Evolutionary conservation across 2,888 invertebrate genomes (phyloP).

Genomic region (Thysanoteuthis rhombus): DNA sequence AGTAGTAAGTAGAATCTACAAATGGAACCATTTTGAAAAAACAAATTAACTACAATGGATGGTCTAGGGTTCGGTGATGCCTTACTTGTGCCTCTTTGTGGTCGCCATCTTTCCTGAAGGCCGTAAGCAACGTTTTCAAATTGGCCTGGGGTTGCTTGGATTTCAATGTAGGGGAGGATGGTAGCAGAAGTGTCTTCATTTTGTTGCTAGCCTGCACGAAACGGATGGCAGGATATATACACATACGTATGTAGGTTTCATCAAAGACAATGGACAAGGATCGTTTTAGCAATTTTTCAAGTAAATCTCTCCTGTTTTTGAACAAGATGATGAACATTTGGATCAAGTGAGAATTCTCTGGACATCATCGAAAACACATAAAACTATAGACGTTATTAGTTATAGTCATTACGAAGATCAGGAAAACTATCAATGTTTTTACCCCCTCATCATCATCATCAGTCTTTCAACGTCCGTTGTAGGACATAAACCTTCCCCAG

Average conservation of each 20-base stretch:
- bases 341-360: no score
- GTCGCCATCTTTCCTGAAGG: slow-evolving; percentile 31
- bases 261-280: no score
- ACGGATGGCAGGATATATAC: slow-evolving; percentile 13
- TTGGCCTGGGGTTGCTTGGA: slow-evolving; percentile 24
- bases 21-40: neutral
- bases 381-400: no score
- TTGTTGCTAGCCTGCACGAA: slow-evolving; percentile 30
- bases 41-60: neutral
- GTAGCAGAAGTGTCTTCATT: slow-evolving; percentile 28
- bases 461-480: no score
- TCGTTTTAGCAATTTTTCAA: no score
- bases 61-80: neutral
- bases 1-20: neutral
- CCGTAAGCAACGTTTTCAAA: slow-evolving; percentile 24
- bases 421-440: no score
- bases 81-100: slow-evolving; percentile 20
- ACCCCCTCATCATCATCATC: no score
- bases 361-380: no score
- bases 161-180: slow-evolving; percentile 16
- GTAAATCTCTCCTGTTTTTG: no score
- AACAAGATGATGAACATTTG: no score
- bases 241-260: neutral
- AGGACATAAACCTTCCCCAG: no score
- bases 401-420: no score